Evolutionary conservation across 2,797 vertebrate species (phyloP), one percentile per base, ranked within the genome.

Genomic region (Xenentodon cancila): DNA sequence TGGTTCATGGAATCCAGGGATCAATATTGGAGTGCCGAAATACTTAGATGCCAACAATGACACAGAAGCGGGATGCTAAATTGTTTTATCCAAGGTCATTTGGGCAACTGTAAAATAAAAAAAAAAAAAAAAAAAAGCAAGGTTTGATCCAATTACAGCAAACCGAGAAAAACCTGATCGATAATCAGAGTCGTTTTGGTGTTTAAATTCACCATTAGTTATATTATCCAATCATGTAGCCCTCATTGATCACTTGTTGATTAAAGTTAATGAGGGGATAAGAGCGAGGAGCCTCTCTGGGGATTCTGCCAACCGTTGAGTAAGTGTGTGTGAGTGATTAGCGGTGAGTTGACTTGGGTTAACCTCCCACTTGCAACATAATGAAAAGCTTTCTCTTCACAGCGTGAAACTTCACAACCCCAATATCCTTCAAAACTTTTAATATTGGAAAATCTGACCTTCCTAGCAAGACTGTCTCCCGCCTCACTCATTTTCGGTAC

Each of bases 381-480:
- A 78, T 86, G 63, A 84, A 84, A 88, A 77, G 60, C 62, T 65
- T 37, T 64, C 55, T 77, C 64, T 69, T 66, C 52, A 55, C 59
- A 67, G 64, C 21, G 56, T 50, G 57, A 80, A 80, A 73, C 64
- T 81, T 57, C 42, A 16, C 32, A 69, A 83, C 84, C 73, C 64
- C 71, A 77, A 84, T 81, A 86, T 83, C 78, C 82, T 80, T 83
- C 60, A 77, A 79, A 84, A 11, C 58, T 77, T 84, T 37, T 50
- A 70, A 73, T 77, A 53, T 50, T 65, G 60, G 52, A 82, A 81
- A 82, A 64, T 59, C 68, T 68, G 58, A 49, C 34, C 50, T 32
- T 69, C 59, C 25, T 64, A 50, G 32, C 25, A 25, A 18, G 21
- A 3, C 30, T 34, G 6, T 49, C 18, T 43, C 20, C 55, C 32